Evolutionary conservation across 1,140 invertebrate genomes (phyloP).

Genomic region (Sminthurinus signatus): DNA sequence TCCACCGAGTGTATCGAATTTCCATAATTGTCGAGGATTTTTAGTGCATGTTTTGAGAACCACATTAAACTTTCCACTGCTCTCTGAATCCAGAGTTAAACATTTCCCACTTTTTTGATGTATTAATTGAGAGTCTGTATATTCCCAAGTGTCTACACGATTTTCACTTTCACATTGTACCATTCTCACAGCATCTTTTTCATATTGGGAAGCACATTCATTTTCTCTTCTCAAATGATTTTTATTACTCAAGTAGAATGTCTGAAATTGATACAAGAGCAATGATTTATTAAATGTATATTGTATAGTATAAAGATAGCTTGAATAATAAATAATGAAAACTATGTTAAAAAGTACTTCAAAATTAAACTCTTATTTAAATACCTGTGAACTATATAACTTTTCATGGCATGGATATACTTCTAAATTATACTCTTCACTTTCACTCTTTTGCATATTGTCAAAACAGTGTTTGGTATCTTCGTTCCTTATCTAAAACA

Average conservation of each 20-base stretch:
- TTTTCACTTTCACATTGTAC: constrained; percentile 30
- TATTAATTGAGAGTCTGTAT: constrained; percentile 16
- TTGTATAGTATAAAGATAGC: background rate
- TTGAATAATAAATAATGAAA: background rate
- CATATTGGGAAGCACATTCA: constrained; percentile 54
- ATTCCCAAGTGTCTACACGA: constrained; percentile 26
- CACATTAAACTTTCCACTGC: constrained; percentile 16
- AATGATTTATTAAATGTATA: background rate
- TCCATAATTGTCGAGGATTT: too few species aligned
- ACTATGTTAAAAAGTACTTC: background rate
- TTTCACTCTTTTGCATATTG: constrained; percentile 65
- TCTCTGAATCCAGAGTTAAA: constrained; percentile 21
- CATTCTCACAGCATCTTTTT: constrained; percentile 25
- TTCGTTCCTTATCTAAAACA: constrained; percentile 40
- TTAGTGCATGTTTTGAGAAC: constrained; percentile 17
- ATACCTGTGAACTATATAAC: constrained; percentile 55
- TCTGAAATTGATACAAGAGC: constrained; percentile 46
- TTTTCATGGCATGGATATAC: constrained; percentile 67
- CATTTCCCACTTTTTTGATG: constrained; percentile 29
- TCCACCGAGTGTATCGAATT: too few species aligned
- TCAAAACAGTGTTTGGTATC: constrained; percentile 65
- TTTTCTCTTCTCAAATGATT: constrained; percentile 69
- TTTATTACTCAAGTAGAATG: constrained; percentile 63
- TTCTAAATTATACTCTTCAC: constrained; percentile 61
- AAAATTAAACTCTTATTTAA: background rate